Evolutionary conservation across 2,888 invertebrate genomes (phyloP), one percentile per base, ranked within the genome.

Genomic region (Coelogynopora nodosa): DNA sequence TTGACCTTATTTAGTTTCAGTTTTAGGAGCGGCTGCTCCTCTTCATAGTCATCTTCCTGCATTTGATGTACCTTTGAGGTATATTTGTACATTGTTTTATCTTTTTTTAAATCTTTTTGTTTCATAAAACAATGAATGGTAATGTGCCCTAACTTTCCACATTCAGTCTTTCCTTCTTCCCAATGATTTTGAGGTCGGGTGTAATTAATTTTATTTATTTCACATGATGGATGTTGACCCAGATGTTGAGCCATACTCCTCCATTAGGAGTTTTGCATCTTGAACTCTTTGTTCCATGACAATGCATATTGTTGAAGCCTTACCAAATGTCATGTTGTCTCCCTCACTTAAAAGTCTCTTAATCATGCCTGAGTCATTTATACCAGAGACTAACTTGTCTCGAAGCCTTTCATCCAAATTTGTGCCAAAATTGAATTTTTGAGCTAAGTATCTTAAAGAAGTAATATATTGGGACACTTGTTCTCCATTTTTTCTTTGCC

Each of bases 111-210:
- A 74, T 74, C 23, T 5, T 74, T 74, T 26, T 74, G 74, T 74
- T 74, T 74, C 23, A n/a, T 74, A 74, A 74, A 74, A 74, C 74
- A 74, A 74, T 74, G 5, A 74, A n/a, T 74, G 23, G 74, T 26
- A n/a, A 74, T 74, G 74, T 74, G 74, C 23, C 74, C 74, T n/a
- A 74, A n/a, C 23, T 74, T 74, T 74, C 74, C 74, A 74, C 74
- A 74, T n/a, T 74, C 18, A 74, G 5, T 74, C 74, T n/a, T n/a
- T 74, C 74, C 5, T 74, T 74, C 74, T 26, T 74, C 74, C 74
- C 74, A n/a, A n/a, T 10, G 74, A 10, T 26, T 74, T 74, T 26
- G 5, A 2, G 5, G 23, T 74, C 23, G 23, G 23, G 23, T 74
- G 74, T 74, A 74, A n/a, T 74, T 74, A 10, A 74, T 74, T 26